phyloP scores from a whole-genome alignment of 1,140 invertebrate genomes.

The Bombus superbus region DNA sequence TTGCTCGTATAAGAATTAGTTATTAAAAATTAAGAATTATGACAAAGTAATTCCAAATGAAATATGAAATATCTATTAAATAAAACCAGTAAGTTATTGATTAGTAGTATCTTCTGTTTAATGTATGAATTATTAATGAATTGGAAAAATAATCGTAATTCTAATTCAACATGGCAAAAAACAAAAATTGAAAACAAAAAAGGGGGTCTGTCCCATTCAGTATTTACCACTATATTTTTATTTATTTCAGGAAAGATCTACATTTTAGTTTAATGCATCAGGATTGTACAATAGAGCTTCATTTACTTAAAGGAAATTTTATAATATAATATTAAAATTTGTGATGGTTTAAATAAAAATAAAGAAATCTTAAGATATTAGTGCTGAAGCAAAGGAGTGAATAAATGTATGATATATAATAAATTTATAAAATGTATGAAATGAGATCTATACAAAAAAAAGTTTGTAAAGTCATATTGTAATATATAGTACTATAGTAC shows the following conservation, averaged over 20 bases:
- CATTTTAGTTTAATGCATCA: background rate
- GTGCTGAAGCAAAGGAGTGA: too few species aligned
- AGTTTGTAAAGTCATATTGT: background rate
- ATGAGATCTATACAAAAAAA: background rate
- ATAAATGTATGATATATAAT: background rate
- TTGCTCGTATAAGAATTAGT: background rate
- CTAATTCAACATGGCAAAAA: background rate
- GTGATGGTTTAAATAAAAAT: too few species aligned
- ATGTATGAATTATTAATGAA: background rate
- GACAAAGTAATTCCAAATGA: background rate
- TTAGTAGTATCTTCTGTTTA: background rate
- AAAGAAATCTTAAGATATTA: too few species aligned
- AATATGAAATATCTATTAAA: background rate
- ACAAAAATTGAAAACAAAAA: constrained; percentile 50
- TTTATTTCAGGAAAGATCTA: background rate
- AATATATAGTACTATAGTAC: background rate
- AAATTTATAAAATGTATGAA: background rate
- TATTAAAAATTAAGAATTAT: background rate
- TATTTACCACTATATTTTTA: constrained; percentile 66
- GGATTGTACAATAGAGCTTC: background rate
- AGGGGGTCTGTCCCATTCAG: constrained; percentile 80
- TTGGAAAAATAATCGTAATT: background rate
- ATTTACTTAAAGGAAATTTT: background rate
- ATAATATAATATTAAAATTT: too few species aligned
- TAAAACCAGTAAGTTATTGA: background rate